Percentiles rank a stretch among this genome's conserved stretches.
These are phyloP conservation scores for Tortricodes alternella DNA, from an alignment of 2,888 invertebrate species.

Conservation along the genomic window DNA sequence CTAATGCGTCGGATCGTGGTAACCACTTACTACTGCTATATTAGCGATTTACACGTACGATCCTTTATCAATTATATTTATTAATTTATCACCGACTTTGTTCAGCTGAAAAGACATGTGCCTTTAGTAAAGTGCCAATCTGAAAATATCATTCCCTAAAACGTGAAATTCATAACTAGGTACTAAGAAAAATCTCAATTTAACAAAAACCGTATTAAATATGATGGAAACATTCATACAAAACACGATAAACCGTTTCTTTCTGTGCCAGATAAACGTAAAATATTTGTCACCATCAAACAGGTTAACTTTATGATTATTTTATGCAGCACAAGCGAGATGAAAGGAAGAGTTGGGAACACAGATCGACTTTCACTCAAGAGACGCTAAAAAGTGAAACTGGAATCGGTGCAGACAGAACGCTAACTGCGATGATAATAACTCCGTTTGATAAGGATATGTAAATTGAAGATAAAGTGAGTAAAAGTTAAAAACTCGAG, in stretches of 20 bases:
- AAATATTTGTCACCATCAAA: conserved; percentile 33
- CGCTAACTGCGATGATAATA: conserved; percentile 56
- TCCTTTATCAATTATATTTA: too few species aligned
- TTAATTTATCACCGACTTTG: too few species aligned
- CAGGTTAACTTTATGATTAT: conserved; percentile 44
- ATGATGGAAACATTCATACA: background rate
- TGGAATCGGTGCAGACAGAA: conserved; percentile 60
- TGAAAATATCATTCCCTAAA: too few species aligned
- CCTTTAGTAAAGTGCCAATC: too few species aligned
- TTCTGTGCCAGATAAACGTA: conserved; percentile 13
- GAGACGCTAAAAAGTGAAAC: conserved; percentile 80
- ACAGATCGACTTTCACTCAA: conserved; percentile 73
- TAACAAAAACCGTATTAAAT: background rate
- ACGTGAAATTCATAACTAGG: too few species aligned
- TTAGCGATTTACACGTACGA: too few species aligned
- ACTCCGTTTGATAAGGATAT: conserved; percentile 20
- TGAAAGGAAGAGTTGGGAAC: conserved; percentile 73
- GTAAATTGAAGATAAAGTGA: conserved; percentile 30
- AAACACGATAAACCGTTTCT: background rate
- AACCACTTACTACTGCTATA: background rate
- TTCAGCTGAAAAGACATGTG: too few species aligned
- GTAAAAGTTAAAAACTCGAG: conserved; percentile 20
- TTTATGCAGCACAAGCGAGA: conserved; percentile 49
- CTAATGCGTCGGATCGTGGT: conserved; percentile 22
- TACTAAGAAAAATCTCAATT: too few species aligned